Base-by-base conservation (phyloP, 2,797 vertebrate genomes). In the Xenopus petersii region DNA sequence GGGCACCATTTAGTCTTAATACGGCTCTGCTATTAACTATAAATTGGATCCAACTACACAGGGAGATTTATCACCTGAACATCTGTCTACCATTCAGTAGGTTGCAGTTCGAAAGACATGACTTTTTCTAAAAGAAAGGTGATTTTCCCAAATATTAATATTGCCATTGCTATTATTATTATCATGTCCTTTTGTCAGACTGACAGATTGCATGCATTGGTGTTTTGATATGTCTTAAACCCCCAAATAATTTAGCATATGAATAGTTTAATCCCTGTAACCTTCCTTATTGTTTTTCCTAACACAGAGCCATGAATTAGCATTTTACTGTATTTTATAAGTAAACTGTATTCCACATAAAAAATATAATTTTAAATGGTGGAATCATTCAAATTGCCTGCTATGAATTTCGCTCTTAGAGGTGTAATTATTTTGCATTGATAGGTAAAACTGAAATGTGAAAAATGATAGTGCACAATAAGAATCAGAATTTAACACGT, bases 401-500 rank as follows among this genome's bases (percentile, higher is more conserved):
- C 83, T 77, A 84, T 83, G 86, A 75, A 84, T 86, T 84, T 82
- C 71, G 68, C 81, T 87, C 85, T 84, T 82, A 81, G 83, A 81
- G 17, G 42, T 86, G 85, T 86, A 84, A 88, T 91, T 88, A 84
- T 42, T 79, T 80, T 82, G 58, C 81, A 82, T 75, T 84, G 75
- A 86, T 89, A 90, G 89, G 87, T 89, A 88, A 80, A 80, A 80
- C 64, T 81, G 64, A 83, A 83, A 87, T 85, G 82, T 47, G 46
- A 81, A 85, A 85, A 84, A 81, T 82, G 79, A 82, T 86, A 83
- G 75, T 82, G 81, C 80, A 78, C 80, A 82, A 80, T 86, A 79
- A 83, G 83, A 81, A 88, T 87, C 84, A 83, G 85, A 86, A 88
- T 85, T 86, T 81, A 89, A 81, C 79, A 87, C 83, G 84, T 89